phyloP scores from a whole-genome alignment of 23 tunicate species.

The Styela clava region DNA sequence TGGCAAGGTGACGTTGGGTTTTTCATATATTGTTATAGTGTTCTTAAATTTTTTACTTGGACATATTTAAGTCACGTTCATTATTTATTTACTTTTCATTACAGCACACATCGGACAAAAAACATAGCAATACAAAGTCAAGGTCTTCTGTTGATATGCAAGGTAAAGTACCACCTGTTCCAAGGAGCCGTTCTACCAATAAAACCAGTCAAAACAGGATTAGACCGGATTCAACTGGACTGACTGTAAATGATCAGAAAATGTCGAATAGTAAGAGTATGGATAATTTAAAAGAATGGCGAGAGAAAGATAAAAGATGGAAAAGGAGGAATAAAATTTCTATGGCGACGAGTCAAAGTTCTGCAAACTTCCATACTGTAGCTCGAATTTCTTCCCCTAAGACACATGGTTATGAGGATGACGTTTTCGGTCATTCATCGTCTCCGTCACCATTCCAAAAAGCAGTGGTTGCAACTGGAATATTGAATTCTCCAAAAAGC shows the following conservation, averaged over 20 bases:
- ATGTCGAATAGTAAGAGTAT: not conserved
- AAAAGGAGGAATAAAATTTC: not conserved
- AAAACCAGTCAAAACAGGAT: not conserved
- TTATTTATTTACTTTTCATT: no score
- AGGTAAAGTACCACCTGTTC: no score
- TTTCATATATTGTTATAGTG: no score
- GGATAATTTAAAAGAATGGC: not conserved
- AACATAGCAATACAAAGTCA: not conserved
- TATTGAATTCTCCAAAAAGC: not conserved
- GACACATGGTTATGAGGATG: not conserved
- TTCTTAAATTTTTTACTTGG: no score
- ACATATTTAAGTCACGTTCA: no score
- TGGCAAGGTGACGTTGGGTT: no score
- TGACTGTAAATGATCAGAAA: not conserved
- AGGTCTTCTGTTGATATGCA: no score
- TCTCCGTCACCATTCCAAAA: slow-evolving; percentile 21
- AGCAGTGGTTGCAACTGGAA: slow-evolving; percentile 15
- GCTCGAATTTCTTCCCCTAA: not conserved
- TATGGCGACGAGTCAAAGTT: not conserved
- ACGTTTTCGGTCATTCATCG: not conserved
- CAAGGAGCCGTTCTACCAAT: not conserved
- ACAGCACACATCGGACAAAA: not conserved
- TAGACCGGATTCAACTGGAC: not conserved
- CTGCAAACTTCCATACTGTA: not conserved
- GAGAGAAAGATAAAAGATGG: not conserved